phyloP scores from a whole-genome alignment of 2,113 vertebrate genomes.

The Xyliphius kryptos region DNA sequence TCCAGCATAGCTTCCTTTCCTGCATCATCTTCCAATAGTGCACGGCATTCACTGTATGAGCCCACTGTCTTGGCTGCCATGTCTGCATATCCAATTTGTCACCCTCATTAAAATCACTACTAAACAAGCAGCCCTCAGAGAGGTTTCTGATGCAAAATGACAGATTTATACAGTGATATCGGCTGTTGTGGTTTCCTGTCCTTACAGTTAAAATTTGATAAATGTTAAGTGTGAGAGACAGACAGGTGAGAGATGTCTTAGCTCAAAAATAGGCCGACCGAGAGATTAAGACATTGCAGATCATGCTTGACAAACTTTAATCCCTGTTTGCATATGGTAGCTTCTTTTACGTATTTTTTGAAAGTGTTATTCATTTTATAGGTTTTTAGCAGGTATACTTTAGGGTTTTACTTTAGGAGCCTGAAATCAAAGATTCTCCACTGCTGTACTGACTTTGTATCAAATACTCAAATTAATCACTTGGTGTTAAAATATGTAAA shows the following conservation, averaged over 20 bases:
- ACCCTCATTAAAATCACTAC: slow-evolving; percentile 56
- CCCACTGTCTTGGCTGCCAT: slow-evolving; percentile 52
- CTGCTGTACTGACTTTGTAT: no score
- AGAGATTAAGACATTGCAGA: slow-evolving; percentile 50
- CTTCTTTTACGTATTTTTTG: no score
- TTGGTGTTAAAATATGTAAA: no score
- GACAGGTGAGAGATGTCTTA: slow-evolving; percentile 1
- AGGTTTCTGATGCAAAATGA: slow-evolving; percentile 46
- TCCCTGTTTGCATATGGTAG: slow-evolving; percentile 53
- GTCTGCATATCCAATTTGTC: slow-evolving; percentile 66
- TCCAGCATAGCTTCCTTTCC: neutral
- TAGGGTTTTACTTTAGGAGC: no score
- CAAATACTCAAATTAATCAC: no score
- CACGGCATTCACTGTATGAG: slow-evolving; percentile 56
- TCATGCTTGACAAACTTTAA: slow-evolving; percentile 41
- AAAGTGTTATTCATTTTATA: no score
- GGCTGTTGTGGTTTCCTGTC: slow-evolving; percentile 19
- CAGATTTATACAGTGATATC: slow-evolving; percentile 58
- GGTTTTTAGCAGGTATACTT: no score
- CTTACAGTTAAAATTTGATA: slow-evolving; percentile 56
- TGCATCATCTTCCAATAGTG: slow-evolving; percentile 38
- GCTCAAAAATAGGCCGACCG: slow-evolving; percentile 55
- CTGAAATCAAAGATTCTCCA: no score
- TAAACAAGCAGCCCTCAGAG: slow-evolving; percentile 61
- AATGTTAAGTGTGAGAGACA: slow-evolving; percentile 53